Base-by-base conservation (phyloP, 2,113 vertebrate species). In the Rhinichthys klamathensis region DNA sequence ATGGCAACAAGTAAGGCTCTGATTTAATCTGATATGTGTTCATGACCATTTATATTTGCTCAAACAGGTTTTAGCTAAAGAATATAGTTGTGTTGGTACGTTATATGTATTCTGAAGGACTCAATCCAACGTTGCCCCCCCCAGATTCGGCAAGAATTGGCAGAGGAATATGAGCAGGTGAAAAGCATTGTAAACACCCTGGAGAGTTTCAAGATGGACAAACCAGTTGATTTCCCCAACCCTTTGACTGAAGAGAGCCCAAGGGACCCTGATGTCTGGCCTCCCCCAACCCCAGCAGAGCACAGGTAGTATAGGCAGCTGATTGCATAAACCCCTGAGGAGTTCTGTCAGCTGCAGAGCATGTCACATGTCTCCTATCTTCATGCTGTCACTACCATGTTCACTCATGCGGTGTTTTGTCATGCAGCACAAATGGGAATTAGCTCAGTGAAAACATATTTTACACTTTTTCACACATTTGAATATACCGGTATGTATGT, bases 131-230 rank as follows among this genome's bases (percentile, higher is more conserved):
- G 1, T 2, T 16, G 4, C 21, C 63, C 1, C 10, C 1, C 5
- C 18, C 90, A 99, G 98, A 95, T 99, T 81, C 95, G 93, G 54
- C 96, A 97, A 89, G 97, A 99, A 88, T 93, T 99, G 89, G 86
- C 95, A 63, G 96, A 98, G 91, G 98, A 99, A 91, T 98, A 96
- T 63, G 97, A 98, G 86, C 97, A 99, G 92, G 97, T 99, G 74
- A 99, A 97, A 92, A 93, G 94, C 88, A 97, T 98, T 89, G 95
- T 97, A 88, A 96, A 88, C 92, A 98, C 96, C 2, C 93, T 99
- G 70, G 97, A 99, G 87, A 97, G 96, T 93, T 99, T 99, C 91
- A 98, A 96, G 94, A 92, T 94, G 3, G 96, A 97, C 77, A 98
- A 92, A 92, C 96, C 96, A n/a, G 90, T 93, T 63, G 97, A 98